Conservation (phyloP, 2,888 invertebrate genomes). For the Patella pellucida region DNA sequence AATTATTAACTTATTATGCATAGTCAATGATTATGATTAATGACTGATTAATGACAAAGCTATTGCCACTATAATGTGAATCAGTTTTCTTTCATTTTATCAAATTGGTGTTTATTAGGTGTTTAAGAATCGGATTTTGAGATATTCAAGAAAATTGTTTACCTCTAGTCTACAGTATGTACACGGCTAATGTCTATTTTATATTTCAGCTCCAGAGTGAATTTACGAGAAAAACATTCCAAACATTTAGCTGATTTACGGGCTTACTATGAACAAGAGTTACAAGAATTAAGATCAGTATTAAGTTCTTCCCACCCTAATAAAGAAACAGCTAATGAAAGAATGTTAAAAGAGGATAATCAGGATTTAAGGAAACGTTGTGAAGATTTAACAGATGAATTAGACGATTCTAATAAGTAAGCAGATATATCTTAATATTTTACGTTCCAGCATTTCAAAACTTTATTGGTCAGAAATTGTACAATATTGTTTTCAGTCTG, state of each 20-base stretch:
- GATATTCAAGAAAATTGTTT: too few relatives aligned
- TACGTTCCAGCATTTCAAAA: background rate
- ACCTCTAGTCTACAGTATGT: too few relatives aligned
- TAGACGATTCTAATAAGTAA: slow-evolving; percentile 49
- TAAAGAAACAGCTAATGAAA: slow-evolving; percentile 32
- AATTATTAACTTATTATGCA: too few relatives aligned
- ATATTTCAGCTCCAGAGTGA: slow-evolving; percentile 46
- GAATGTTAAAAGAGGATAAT: slow-evolving; percentile 53
- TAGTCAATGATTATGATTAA: too few relatives aligned
- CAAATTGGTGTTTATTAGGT: too few relatives aligned
- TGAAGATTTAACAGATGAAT: slow-evolving; percentile 49
- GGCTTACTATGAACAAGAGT: slow-evolving; percentile 62
- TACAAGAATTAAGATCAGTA: slow-evolving; percentile 52
- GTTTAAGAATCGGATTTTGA: too few relatives aligned
- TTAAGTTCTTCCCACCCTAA: slow-evolving; percentile 32
- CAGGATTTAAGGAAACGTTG: slow-evolving; percentile 45
- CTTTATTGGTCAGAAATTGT: too few relatives aligned
- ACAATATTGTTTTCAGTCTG: too few relatives aligned
- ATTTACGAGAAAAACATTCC: slow-evolving; percentile 61
- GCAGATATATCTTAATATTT: background rate
- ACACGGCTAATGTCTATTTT: too few relatives aligned
- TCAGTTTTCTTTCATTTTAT: too few relatives aligned
- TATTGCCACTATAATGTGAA: too few relatives aligned
- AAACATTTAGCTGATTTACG: slow-evolving; percentile 62
- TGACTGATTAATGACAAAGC: too few relatives aligned